Conservation (phyloP, 2,113 vertebrate species). For the Accipiter cooperii region DNA sequence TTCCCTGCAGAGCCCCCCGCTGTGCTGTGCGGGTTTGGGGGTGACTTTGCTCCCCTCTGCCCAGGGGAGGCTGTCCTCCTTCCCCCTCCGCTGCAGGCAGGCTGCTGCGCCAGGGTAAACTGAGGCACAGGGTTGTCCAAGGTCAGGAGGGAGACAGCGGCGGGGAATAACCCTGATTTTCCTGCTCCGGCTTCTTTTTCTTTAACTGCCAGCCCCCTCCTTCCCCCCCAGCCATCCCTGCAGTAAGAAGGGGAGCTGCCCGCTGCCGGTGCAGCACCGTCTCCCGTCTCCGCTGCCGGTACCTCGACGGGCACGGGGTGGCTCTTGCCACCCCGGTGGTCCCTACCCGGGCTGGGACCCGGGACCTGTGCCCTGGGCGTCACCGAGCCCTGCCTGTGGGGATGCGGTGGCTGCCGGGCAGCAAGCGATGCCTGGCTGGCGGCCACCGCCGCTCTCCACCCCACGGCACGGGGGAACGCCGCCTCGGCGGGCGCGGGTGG, state of each 20-base stretch:
- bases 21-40: background rate
- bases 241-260: background rate
- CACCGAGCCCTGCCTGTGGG: background rate
- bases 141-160: constrained; percentile 34
- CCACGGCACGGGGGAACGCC: background rate
- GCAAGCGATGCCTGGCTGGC: background rate
- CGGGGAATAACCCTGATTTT: background rate
- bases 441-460: background rate
- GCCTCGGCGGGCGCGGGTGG: background rate
- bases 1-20: background rate
- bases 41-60: background rate
- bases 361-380: background rate
- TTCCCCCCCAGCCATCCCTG: background rate
- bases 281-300: background rate
- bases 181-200: background rate
- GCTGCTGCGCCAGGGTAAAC: background rate
- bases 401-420: background rate
- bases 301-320: fast-evolving
- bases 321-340: background rate
- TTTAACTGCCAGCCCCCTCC: background rate
- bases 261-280: background rate
- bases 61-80: background rate
- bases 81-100: background rate
- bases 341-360: background rate
- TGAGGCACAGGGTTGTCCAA: constrained; percentile 56